Conservation (phyloP, 2,888 invertebrate species). For the Idaea dimidiata region DNA sequence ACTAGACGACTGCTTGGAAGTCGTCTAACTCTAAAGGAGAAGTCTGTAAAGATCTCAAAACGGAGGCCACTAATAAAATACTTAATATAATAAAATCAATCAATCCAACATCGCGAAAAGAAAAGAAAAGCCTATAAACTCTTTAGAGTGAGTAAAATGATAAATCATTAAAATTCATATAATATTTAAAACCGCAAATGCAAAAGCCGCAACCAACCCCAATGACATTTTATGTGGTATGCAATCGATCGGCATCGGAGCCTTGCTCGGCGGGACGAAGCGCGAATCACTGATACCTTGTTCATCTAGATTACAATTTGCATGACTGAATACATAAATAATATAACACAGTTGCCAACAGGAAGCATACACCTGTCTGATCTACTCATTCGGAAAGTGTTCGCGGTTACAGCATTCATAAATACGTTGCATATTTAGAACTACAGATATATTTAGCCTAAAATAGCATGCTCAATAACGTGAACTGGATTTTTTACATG, state of each 20-base stretch:
- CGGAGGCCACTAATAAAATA: no score
- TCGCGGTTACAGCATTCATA: not conserved
- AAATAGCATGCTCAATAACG: not conserved
- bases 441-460: not conserved
- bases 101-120: no score
- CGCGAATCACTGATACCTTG: constrained; percentile 20
- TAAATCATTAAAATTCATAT: not conserved
- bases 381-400: not conserved
- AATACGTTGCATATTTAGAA: not conserved
- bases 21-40: no score
- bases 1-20: no score
- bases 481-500: no score
- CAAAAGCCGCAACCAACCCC: not conserved
- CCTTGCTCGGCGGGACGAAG: constrained; percentile 6
- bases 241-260: constrained; percentile 20
- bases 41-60: no score
- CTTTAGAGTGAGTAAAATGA: no score
- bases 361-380: constrained; percentile 17
- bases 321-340: constrained; percentile 14
- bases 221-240: constrained; percentile 11
- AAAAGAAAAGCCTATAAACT: no score
- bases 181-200: not conserved
- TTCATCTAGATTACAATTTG: constrained; percentile 21
- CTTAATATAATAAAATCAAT: no score
- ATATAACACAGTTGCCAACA: constrained; percentile 24